These are phyloP conservation scores for Euplexia lucipara DNA, from an alignment of 2,888 invertebrate species.

Conservation along the genomic window DNA sequence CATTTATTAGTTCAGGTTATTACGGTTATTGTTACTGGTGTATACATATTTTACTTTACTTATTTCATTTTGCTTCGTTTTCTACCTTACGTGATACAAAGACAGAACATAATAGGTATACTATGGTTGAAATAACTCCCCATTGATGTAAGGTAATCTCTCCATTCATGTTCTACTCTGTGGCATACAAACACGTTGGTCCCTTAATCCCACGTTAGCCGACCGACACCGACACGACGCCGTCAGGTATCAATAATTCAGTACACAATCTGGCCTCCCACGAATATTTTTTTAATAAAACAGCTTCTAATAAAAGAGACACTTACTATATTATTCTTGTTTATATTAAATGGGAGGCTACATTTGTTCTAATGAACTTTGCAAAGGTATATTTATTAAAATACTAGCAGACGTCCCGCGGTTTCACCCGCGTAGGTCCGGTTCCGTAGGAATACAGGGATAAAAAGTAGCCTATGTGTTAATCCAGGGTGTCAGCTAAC, in stretches of 20 bases:
- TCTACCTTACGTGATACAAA: too few relatives aligned
- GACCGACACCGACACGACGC: conserved; percentile 55
- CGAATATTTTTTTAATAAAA: conserved; percentile 73
- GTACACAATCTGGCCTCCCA: conserved; percentile 66
- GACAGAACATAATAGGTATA: too few relatives aligned
- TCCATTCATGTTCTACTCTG: conserved; percentile 15
- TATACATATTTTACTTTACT: too few relatives aligned
- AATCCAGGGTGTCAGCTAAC: too few relatives aligned
- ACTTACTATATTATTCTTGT: conserved; percentile 53
- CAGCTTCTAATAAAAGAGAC: conserved; percentile 56
- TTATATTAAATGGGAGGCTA: conserved; percentile 3
- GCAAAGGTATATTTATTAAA: neutral
- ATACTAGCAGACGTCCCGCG: too few relatives aligned
- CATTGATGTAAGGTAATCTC: neutral
- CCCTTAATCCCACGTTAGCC: conserved; percentile 62
- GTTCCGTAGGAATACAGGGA: too few relatives aligned
- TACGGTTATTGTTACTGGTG: too few relatives aligned
- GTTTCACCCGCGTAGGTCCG: too few relatives aligned
- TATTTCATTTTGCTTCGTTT: too few relatives aligned
- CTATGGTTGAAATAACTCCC: too few relatives aligned
- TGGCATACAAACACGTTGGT: conserved; percentile 22
- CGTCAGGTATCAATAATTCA: conserved; percentile 76
- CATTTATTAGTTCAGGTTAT: too few relatives aligned
- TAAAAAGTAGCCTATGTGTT: too few relatives aligned
- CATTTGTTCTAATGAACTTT: conserved; percentile 30